Evolutionary conservation across 2,888 invertebrate genomes (phyloP), one percentile per base, ranked within the genome.

Genomic region (Diaperis boleti): DNA sequence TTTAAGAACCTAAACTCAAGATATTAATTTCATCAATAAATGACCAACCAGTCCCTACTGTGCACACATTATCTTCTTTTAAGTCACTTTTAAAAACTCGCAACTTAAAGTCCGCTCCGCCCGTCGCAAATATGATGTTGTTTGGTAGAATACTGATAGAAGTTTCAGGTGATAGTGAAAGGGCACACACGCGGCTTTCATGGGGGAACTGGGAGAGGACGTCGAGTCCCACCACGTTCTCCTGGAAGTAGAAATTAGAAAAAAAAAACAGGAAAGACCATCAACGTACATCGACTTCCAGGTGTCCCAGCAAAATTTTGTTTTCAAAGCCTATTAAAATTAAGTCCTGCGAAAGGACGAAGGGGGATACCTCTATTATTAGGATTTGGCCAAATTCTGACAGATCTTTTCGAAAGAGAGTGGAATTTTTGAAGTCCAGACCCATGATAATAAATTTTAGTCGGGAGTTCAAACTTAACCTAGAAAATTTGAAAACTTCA

Each of bases 271-370:
- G 8, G 50, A 52, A 47, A 20, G 1, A 35, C 10, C 4, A 17
- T 13, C 13, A 18, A 76, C 77, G 78, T 81, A 86, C 89, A 77
- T 86, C 85, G 78, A 88, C 83, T 67, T 83, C 83, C 3, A 88
- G 72, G 42, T 85, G 79, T 3, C 84, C 86, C 11, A 89, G 76
- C 8, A 86, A 76, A 20, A 89, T 82, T 76, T 85, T 85, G 33
- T 85, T 84, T 35, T 83, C 77, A 47, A 87, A 83, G 0, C 86
- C 88, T 39, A 89, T 82, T 49, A 88, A 84, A 60, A 89, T 78
- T 41, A 89, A 78, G 77, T 88, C 86, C 69, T 86, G 86, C 1
- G 88, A 89, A 84, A 87, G 88, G 74, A 88, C 87, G 69, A 83
- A 88, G 1, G 85, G 84, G 10, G 89, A 89, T 64, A 88, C 84